Evolutionary conservation across 2,888 invertebrate genomes (phyloP), one percentile per base, ranked within the genome.

Genomic region (Dexiosoma caninum): DNA sequence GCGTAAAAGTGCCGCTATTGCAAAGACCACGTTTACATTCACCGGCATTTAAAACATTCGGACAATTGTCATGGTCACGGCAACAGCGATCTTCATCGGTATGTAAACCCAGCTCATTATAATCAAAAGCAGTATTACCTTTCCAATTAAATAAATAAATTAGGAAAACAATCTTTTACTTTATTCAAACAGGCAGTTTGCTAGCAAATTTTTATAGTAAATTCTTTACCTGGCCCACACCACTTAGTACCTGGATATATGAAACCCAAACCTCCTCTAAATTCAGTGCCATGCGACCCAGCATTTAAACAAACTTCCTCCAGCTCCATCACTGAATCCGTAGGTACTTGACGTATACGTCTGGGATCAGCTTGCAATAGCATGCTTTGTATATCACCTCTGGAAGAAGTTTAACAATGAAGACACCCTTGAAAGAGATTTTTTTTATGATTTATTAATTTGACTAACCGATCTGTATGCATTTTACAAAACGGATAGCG

Each of bases 171-270:
- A 5, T 27, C 27, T 27, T 6, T 27, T 6, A 27, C 27, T 27
- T 27, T 27, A 27, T 6, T 27, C 27, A n/a, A n/a, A n/a, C n/a
- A n/a, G 27, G 27, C 27, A 27, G 27, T 27, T 27, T 27, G 27
- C 27, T 27, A 6, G 27, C n/a, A n/a, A n/a, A n/a, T n/a, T n/a
- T n/a, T n/a, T n/a, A n/a, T n/a, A n/a, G n/a, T n/a, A n/a, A n/a
- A n/a, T n/a, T n/a, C n/a, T 74, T 85, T 85, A 91, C 92, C 95
- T 59, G 94, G 93, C 0, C 95, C 95, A 87, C 95, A 95, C 95
- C 95, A 95, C 86, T 95, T 94, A 0, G 95, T 95, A 2, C 95
- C 95, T 69, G 93, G 93, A 86, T 92, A 92, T 37, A 92, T 92
- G 84, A 92, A 92, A n/a, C 92, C 92, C 14, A 90, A 82, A 0